A percentile compares a stretch with the other conserved stretches of the same genome.
Conservation (phyloP, 2,888 invertebrate genomes). For the Andrena hattorfiana region DNA sequence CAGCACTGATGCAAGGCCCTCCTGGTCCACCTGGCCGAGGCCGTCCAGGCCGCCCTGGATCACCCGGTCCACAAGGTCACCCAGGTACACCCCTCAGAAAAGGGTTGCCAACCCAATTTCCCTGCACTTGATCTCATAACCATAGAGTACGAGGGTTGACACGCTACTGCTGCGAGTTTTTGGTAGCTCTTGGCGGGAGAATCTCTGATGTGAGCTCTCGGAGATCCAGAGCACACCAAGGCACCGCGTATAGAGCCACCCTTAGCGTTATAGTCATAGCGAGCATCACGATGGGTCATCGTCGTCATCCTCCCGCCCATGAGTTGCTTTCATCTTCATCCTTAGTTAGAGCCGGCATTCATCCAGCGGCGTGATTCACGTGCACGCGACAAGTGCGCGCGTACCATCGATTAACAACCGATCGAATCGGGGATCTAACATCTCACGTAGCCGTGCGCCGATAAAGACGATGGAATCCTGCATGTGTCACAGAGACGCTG, state of each 20-base stretch:
- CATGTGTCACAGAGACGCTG: slow-evolving; percentile 86
- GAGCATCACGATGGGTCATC: slow-evolving; percentile 25
- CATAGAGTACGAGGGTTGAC: slow-evolving; percentile 21
- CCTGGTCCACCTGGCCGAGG: slow-evolving; percentile 89
- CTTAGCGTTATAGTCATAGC: slow-evolving; percentile 25
- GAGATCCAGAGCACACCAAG: slow-evolving; percentile 25
- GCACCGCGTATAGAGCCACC: slow-evolving; percentile 6
- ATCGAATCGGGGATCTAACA: slow-evolving; percentile 61
- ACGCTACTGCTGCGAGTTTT: slow-evolving; percentile 8
- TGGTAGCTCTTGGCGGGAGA: slow-evolving; percentile 10
- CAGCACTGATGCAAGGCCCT: slow-evolving; percentile 88
- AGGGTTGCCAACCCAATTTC: slow-evolving; percentile 40
- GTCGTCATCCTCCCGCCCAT: slow-evolving; percentile 30
- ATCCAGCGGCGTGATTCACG: slow-evolving; percentile 44
- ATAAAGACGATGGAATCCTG: slow-evolving; percentile 74
- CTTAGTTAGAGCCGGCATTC: slow-evolving; percentile 41
- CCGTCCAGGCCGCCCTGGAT: slow-evolving; percentile 90
- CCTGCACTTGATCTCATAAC: slow-evolving; percentile 34
- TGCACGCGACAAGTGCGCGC: slow-evolving; percentile 30
- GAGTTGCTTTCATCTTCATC: slow-evolving; percentile 56
- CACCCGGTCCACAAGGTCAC: slow-evolving; percentile 89
- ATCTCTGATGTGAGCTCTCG: neutral
- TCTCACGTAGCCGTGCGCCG: slow-evolving; percentile 52
- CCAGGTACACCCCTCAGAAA: slow-evolving; percentile 69
- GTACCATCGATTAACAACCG: slow-evolving; percentile 60